phyloP scores from a whole-genome alignment of 2,797 vertebrate genomes.

The Clarias fuscus region DNA sequence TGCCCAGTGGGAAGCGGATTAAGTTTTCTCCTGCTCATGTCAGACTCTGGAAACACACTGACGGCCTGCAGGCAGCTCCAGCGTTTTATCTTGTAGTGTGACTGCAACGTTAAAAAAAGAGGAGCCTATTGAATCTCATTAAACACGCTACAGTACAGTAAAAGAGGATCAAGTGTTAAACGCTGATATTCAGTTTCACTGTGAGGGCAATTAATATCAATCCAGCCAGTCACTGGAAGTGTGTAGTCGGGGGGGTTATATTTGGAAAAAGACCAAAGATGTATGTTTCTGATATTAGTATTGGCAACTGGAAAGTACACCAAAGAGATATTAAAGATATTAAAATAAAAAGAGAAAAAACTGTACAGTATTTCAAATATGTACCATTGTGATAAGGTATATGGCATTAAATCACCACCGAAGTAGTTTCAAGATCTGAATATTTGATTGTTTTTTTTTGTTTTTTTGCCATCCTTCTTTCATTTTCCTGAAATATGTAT shows the following conservation, averaged over 20 bases:
- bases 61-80: slow-evolving; percentile 57
- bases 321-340: background rate
- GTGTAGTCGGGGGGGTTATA: too few species aligned
- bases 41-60: slow-evolving; percentile 62
- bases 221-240: background rate
- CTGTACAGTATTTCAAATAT: background rate
- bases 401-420: background rate
- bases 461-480: background rate
- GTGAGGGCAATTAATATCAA: background rate
- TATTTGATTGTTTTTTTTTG: background rate
- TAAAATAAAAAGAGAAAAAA: background rate
- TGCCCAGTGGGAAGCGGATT: slow-evolving; percentile 62
- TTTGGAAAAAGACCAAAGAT: background rate
- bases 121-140: background rate
- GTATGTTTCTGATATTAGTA: background rate
- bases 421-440: background rate
- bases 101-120: background rate
- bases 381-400: too few species aligned
- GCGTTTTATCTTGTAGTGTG: slow-evolving; percentile 48
- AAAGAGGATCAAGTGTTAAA: slow-evolving; percentile 15
- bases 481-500: background rate
- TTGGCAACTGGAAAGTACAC: background rate
- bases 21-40: slow-evolving; percentile 59
- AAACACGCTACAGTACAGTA: background rate
- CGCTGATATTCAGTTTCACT: background rate